These are phyloP conservation scores for Solenodon paradoxus DNA, from an alignment of 2,113 vertebrate genomes.

Conservation along the genomic window DNA sequence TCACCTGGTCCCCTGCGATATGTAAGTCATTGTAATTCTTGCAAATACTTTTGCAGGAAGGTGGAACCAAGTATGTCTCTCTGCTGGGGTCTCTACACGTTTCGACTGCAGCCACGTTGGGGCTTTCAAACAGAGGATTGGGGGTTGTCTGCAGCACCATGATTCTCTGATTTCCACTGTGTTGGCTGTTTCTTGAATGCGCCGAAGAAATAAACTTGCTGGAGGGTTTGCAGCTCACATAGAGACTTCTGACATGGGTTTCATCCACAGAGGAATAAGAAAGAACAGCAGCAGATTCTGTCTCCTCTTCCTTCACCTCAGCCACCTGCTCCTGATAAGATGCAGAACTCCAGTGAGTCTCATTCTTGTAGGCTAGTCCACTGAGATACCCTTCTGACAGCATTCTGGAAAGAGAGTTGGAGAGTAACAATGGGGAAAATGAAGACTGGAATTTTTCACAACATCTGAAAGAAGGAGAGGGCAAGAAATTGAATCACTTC, in stretches of 20 bases:
- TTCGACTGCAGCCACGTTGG: conserved; percentile 78
- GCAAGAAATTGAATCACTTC: background rate
- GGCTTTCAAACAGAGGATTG: conserved; percentile 65
- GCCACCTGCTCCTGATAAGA: conserved; percentile 56
- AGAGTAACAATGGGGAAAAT: background rate
- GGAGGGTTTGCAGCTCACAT: conserved; percentile 74
- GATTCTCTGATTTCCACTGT: conserved; percentile 68
- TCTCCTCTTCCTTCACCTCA: conserved; percentile 74
- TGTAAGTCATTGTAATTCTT: conserved; percentile 96
- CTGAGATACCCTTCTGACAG: conserved; percentile 93
- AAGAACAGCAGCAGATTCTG: conserved; percentile 67
- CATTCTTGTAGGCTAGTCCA: conserved; percentile 82
- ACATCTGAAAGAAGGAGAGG: background rate
- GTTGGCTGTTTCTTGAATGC: conserved; percentile 73
- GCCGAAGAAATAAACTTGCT: conserved; percentile 75
- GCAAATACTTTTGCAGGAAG: conserved; percentile 95
- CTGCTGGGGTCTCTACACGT: conserved; percentile 79
- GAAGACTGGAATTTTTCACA: background rate
- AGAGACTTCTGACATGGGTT: conserved; percentile 72
- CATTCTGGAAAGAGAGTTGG: conserved; percentile 85
- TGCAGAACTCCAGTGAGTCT: conserved; percentile 64
- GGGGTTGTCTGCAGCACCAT: conserved; percentile 60
- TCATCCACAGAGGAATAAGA: conserved; percentile 72
- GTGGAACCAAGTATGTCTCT: conserved; percentile 91
- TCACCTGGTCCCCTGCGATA: conserved; percentile 93